These are phyloP conservation scores for Heliconius melpomene DNA, from an alignment of 1,140 invertebrate genomes.

Conservation along the genomic window DNA sequence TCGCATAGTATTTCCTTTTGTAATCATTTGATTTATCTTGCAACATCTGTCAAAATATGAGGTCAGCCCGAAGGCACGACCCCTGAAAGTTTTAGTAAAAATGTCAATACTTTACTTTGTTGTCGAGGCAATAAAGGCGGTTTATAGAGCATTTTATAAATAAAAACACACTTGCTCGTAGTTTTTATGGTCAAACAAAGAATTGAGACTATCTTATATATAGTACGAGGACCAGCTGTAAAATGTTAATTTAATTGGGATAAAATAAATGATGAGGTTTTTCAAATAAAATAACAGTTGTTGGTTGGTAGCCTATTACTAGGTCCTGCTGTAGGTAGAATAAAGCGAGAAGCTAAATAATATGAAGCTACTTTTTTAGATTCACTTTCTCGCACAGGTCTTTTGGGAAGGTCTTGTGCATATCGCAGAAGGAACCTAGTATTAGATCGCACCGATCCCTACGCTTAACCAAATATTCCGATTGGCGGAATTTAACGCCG, in stretches of 20 bases:
- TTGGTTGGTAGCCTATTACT: no score
- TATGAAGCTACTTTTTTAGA: no score
- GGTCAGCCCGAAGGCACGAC: slow-evolving; percentile 7
- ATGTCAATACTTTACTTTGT: slow-evolving; percentile 14
- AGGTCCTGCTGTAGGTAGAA: no score
- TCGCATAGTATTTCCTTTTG: not conserved
- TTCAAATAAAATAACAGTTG: no score
- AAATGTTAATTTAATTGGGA: no score
- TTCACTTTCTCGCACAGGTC: no score
- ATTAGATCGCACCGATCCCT: not conserved
- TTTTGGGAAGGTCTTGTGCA: no score
- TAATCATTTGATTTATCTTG: slow-evolving; percentile 5
- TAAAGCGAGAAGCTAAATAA: no score
- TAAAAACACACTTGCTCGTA: not conserved
- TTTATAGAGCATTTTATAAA: slow-evolving; percentile 1
- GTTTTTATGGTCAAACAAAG: not conserved
- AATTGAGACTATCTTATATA: not conserved
- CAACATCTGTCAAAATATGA: slow-evolving; percentile 6
- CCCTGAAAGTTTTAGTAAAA: slow-evolving; percentile 11
- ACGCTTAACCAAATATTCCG: no score
- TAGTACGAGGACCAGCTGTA: no score
- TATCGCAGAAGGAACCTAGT: not conserved
- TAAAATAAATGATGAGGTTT: no score
- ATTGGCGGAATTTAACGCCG: no score
- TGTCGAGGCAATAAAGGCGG: not conserved